Base-by-base conservation (phyloP, 92 coral and sea anemone species). In the Zoanthus sociatus region DNA sequence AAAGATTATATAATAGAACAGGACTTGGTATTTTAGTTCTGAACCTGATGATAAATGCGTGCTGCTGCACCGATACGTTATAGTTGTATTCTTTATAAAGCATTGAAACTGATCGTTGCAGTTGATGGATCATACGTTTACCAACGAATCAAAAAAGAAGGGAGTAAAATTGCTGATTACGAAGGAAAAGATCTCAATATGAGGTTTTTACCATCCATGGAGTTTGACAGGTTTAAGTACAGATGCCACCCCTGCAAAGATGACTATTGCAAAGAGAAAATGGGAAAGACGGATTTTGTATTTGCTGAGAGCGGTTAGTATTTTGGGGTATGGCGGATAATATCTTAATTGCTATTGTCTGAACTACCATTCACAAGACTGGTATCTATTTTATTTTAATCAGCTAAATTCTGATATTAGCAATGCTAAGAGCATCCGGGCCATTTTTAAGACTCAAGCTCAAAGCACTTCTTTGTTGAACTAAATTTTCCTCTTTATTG, bases 251-350 rank as follows among this genome's bases (percentile, higher is more conserved):
- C 85, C 8, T 81, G 85, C 18, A 81, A 81, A 58, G 85, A 81
- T 32, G 73, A 45, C 15, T 81, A 66, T 75, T 81, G 85, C 47
- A 64, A 33, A 44, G 44, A 81, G 45, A 81, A 81, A 15, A 81
- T 81, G 85, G 85, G 85, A 20, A 81, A 56, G 20, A 81, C 85
- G 17, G 85, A 81, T 10, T 81, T 81, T 68, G 18, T 81, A n/a
- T 81, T 81, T 16, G 85, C 85, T 1, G 74, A 81, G 66, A 81
- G 85, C 26, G 85, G 85, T 81, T 21, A 0, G 85, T 81, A 26
- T 13, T 5, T 12, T 16, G 17, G 6, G 9, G 1, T 11, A 2
- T 32, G n/a, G 11, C 33, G 10, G 47, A 3, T 54, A 54, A 9
- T 2, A 9, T 54, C 3, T 9, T 54, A 7, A 14, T 58, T 58